Percentiles rank a stretch among this genome's conserved stretches.
These are phyloP conservation scores for Ploceus nigricollis DNA, from an alignment of 2,113 vertebrate species.

Conservation along the genomic window DNA sequence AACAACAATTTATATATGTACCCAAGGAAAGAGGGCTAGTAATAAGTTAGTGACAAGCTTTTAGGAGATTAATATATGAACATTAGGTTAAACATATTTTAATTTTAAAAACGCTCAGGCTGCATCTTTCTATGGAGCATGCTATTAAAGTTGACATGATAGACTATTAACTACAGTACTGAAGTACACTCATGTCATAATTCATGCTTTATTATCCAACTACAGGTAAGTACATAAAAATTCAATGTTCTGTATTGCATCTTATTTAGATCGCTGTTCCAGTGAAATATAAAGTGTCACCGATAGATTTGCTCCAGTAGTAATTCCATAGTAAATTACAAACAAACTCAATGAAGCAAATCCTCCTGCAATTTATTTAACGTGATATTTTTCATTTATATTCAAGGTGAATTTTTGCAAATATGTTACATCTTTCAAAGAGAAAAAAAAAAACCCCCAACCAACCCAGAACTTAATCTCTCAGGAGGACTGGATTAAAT, in stretches of 20 bases:
- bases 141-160: constrained; percentile 46
- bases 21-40: not conserved
- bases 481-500: not conserved
- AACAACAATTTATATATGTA: constrained; percentile 1
- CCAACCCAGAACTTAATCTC: not conserved
- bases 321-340: not conserved
- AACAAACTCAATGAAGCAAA: constrained; percentile 29
- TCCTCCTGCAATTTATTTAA: constrained; percentile 12
- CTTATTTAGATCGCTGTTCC: not conserved
- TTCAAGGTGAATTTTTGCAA: not conserved
- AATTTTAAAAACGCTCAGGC: constrained; percentile 7
- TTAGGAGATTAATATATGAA: constrained; percentile 4
- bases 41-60: constrained; percentile 29
- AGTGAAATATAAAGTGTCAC: constrained; percentile 30
- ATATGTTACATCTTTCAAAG: not conserved
- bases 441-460: not conserved
- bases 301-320: not conserved
- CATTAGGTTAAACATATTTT: not conserved
- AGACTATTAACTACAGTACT: constrained; percentile 8
- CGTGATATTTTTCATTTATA: constrained; percentile 6
- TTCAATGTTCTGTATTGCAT: not conserved
- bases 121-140: not conserved
- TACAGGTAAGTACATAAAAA: constrained; percentile 57
- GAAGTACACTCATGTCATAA: not conserved
- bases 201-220: constrained; percentile 36